Percentiles rank a stretch among this genome's conserved stretches.
Evolutionary conservation across 2,888 invertebrate genomes (phyloP).

Genomic region (Sminthurinus aureus): DNA sequence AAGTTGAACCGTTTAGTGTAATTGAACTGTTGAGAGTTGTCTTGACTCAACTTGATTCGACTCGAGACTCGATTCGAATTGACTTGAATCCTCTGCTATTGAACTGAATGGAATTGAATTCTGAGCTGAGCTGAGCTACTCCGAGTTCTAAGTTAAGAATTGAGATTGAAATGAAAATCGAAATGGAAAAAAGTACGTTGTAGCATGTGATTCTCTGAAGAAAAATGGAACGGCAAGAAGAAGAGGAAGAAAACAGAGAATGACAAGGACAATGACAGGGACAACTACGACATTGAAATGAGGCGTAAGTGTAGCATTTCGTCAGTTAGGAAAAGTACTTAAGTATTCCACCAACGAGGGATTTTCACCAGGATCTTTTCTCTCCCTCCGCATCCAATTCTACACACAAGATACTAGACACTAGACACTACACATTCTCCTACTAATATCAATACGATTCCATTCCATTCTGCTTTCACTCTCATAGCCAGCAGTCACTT

Average conservation of each 20-base stretch:
- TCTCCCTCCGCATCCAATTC: background rate
- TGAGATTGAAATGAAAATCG: background rate
- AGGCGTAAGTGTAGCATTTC: background rate
- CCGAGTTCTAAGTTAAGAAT: background rate
- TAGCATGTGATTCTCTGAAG: background rate
- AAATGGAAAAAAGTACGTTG: background rate
- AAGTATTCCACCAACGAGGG: slow-evolving; percentile 13
- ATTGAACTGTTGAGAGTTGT: too few relatives aligned
- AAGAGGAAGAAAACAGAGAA: background rate
- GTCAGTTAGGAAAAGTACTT: slow-evolving; percentile 11
- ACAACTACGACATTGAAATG: background rate
- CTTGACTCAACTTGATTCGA: too few relatives aligned
- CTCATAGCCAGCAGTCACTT: background rate
- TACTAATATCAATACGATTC: too few relatives aligned
- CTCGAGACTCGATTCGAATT: too few relatives aligned
- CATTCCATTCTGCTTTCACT: too few relatives aligned
- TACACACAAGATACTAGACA: background rate
- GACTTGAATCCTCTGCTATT: too few relatives aligned
- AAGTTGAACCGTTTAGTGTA: too few relatives aligned
- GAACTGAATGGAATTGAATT: too few relatives aligned
- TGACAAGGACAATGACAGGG: background rate
- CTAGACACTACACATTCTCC: too few relatives aligned
- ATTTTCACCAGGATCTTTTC: background rate
- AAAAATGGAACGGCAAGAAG: background rate
- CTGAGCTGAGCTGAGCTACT: too few relatives aligned